phyloP scores from a whole-genome alignment of 2,888 invertebrate species.

The Hemistola chrysoprasaria region DNA sequence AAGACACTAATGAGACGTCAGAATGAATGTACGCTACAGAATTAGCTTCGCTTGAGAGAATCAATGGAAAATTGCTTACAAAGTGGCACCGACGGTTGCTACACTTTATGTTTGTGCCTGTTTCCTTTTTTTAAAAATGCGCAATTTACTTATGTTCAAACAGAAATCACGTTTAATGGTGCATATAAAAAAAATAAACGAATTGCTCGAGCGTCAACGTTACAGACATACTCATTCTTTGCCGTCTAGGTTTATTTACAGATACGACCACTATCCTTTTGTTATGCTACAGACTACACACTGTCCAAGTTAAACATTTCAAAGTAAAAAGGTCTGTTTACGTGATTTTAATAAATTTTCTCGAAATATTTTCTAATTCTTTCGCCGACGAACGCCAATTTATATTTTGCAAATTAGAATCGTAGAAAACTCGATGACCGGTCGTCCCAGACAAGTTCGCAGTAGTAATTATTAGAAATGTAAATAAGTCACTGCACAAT shows the following conservation, averaged over 20 bases:
- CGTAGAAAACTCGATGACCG: constrained; percentile 40
- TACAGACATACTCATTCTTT: constrained; percentile 63
- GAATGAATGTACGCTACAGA: constrained; percentile 49
- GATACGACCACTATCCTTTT: constrained; percentile 49
- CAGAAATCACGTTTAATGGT: neutral
- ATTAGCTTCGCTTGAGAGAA: constrained; percentile 51
- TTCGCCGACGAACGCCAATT: constrained; percentile 45
- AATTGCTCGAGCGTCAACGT: constrained; percentile 42
- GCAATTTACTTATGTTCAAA: too few species aligned
- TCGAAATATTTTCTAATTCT: constrained; percentile 35
- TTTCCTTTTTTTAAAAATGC: constrained; percentile 11
- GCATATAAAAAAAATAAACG: constrained; percentile 17
- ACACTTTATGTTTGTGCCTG: constrained; percentile 14
- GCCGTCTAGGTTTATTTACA: constrained; percentile 57
- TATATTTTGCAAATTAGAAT: constrained; percentile 52
- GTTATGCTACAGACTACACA: constrained; percentile 43
- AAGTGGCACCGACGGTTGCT: constrained; percentile 23
- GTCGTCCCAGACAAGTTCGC: constrained; percentile 22
- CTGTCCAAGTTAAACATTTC: constrained; percentile 51
- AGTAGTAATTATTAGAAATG: neutral
- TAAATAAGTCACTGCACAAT: constrained; percentile 8
- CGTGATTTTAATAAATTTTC: constrained; percentile 12
- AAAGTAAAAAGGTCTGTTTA: constrained; percentile 61
- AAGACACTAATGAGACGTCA: constrained; percentile 66
- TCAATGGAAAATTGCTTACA: constrained; percentile 32